phyloP scores from a whole-genome alignment of 2,888 invertebrate genomes.

The Drosophila mulleri region DNA sequence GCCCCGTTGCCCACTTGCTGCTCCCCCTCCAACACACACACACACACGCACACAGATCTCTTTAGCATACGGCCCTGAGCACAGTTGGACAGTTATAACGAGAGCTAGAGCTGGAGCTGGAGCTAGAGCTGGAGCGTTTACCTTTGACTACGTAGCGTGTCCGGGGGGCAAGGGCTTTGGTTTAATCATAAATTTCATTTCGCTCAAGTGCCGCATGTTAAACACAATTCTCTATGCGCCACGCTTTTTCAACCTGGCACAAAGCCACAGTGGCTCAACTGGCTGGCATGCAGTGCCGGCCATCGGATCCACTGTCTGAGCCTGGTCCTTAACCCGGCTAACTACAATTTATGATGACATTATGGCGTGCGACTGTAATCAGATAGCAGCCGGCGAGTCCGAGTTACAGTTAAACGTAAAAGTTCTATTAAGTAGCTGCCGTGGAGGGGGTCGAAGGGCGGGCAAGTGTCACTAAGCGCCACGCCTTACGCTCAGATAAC shows the following conservation, averaged over 20 bases:
- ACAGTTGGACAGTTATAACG: slow-evolving; percentile 29
- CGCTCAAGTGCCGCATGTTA: slow-evolving; percentile 48
- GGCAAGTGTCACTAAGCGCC: slow-evolving; percentile 65
- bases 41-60: slow-evolving; percentile 43
- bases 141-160: slow-evolving; percentile 54
- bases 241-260: slow-evolving; percentile 44
- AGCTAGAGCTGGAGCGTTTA: slow-evolving; percentile 37
- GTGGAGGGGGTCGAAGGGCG: slow-evolving; percentile 13
- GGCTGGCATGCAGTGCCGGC: neutral
- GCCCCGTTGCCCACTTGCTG: neutral
- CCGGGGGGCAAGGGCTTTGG: slow-evolving; percentile 46
- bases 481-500: slow-evolving; percentile 45
- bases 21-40: neutral
- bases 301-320: slow-evolving; percentile 53
- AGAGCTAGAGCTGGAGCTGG: slow-evolving; percentile 4
- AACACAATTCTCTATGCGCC: slow-evolving; percentile 31
- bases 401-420: slow-evolving; percentile 47
- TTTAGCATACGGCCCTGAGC: slow-evolving; percentile 67
- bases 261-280: slow-evolving; percentile 10
- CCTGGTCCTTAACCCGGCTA: slow-evolving; percentile 66
- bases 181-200: slow-evolving; percentile 78
- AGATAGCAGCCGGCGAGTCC: slow-evolving; percentile 42
- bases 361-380: slow-evolving; percentile 77
- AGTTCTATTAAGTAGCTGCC: slow-evolving; percentile 36
- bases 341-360: slow-evolving; percentile 79